phyloP scores from a whole-genome alignment of 2,797 vertebrate species.

The Octomys mimax region DNA sequence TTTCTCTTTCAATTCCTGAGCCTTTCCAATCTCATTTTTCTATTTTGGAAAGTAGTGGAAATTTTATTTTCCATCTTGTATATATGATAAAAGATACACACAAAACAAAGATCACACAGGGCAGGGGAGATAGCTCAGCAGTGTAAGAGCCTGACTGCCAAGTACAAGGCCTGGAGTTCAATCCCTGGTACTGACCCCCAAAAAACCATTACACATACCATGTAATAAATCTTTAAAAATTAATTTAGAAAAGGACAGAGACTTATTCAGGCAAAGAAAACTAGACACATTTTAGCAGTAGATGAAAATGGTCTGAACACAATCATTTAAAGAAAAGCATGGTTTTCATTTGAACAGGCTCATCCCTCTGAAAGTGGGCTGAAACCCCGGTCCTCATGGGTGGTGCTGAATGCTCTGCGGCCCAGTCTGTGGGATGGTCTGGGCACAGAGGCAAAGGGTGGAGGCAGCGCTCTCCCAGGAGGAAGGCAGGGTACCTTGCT shows the following conservation, averaged over 20 bases:
- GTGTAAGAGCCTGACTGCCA: too few relatives aligned
- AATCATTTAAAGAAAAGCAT: not conserved
- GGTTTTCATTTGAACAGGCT: not conserved
- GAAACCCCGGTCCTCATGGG: not conserved
- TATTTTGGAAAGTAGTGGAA: not conserved
- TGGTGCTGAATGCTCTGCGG: not conserved
- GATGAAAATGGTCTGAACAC: not conserved
- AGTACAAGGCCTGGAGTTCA: too few relatives aligned
- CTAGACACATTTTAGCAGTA: not conserved
- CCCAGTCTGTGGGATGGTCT: rapidly evolving
- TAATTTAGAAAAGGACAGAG: not conserved
- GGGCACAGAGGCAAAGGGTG: not conserved
- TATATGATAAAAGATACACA: not conserved
- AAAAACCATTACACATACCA: not conserved
- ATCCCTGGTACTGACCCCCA: too few relatives aligned
- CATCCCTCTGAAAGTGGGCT: too few relatives aligned
- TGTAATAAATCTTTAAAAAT: not conserved
- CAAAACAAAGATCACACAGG: not conserved
- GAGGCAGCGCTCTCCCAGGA: not conserved
- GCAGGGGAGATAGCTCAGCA: too few relatives aligned
- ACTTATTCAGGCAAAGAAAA: not conserved
- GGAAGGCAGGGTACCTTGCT: not conserved
- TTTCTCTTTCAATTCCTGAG: not conserved
- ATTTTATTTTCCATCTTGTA: not conserved
- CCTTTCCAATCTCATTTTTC: too few relatives aligned